Evolutionary conservation across 2,113 vertebrate species (phyloP), one percentile per base, ranked within the genome.

Genomic region (Cavia porcellus): DNA sequence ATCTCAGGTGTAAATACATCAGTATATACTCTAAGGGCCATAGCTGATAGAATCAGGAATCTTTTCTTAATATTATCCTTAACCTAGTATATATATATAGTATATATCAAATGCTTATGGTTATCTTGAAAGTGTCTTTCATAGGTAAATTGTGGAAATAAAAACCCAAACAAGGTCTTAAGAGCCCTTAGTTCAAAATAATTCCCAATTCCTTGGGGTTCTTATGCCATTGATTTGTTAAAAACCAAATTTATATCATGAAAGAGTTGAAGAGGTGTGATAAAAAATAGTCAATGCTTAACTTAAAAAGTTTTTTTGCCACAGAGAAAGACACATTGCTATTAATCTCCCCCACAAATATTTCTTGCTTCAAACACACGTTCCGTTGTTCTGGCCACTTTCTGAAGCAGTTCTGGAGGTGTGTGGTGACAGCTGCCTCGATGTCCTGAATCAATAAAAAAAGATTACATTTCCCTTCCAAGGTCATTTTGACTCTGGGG

Each of bases 91-190:
- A 90, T 62, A 83, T 28, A 90, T 62, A 83, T 28, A 38, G 2
- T 38, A 38, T 38, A 90, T 62, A 83, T 28, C 12, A 79, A 38
- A 70, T 70, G 30, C 52, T 83, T 45, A 93, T 92, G 57, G 57
- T 55, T 92, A 38, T 85, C 89, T 94, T 94, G 64, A 80, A 84
- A 45, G 47, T 47, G 15, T 86, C 55, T 50, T 80, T 22, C 35
- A 25, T 47, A 94, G 83, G 12, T 32, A 64, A 45, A 66, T 52
- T 92, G 38, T 86, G 92, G 50, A 45, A 90, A 89, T 55, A 86
- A 75, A 14, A n/a, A 89, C 52, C 32, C 19, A 66, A 45, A 68
- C 5, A 94, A 89, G 32, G 5, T 68, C 47, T 52, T 52, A 52
- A 52, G 50, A 38, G 86, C 38, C 47, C 86, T 88, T 42, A 32